Conservation (phyloP, 2,113 vertebrate genomes). For the Antigone vipio region DNA sequence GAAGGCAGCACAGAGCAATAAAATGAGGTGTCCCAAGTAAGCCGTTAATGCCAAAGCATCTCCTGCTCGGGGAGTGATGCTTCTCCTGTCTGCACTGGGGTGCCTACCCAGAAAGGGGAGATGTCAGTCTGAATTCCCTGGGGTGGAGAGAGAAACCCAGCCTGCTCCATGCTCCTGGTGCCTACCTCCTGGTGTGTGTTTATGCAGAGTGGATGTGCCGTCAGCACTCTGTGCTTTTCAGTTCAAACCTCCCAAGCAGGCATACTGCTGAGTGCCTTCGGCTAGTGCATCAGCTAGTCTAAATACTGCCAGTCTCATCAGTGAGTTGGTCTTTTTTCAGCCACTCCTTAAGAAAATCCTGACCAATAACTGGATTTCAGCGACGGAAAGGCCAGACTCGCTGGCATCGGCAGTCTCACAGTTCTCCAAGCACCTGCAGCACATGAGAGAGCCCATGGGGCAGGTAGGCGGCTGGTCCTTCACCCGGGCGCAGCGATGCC, state of each 20-base stretch:
- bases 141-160: background rate
- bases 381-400: background rate
- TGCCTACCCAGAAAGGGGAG: accelerated
- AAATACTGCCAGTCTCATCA: background rate
- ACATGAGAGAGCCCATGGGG: constrained; percentile 6
- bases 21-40: background rate
- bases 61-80: background rate
- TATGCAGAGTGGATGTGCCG: accelerated
- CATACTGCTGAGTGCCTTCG: background rate
- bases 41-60: background rate
- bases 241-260: background rate
- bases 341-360: constrained; percentile 66
- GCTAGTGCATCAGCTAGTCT: background rate
- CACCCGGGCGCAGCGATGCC: accelerated
- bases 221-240: background rate
- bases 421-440: constrained; percentile 50
- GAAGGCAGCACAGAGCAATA: background rate
- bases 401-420: background rate
- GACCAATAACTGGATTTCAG: constrained; percentile 69
- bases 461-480: constrained; percentile 47
- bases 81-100: background rate
- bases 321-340: constrained; percentile 40
- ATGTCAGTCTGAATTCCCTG: background rate
- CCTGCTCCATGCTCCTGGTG: background rate
- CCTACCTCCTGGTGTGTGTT: background rate